Evolutionary conservation across 2,888 invertebrate species (phyloP).

Genomic region (Lasioglossum marginatum): DNA sequence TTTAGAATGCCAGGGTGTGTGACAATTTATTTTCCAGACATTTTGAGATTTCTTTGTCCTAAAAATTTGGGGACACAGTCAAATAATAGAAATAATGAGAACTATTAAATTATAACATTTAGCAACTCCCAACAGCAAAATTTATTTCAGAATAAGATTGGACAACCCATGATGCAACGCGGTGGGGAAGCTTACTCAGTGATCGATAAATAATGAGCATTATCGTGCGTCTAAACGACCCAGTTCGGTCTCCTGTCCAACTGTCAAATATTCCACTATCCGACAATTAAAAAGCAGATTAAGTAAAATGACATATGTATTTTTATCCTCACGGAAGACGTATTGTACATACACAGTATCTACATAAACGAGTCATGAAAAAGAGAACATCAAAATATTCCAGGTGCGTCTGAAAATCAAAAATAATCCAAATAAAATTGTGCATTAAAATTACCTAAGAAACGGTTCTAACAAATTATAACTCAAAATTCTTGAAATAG

Average conservation of each 20-base stretch:
- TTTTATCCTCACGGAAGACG: background rate
- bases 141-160: background rate
- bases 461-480: background rate
- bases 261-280: background rate
- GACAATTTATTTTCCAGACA: background rate
- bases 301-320: background rate
- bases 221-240: background rate
- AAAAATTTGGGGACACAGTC: background rate
- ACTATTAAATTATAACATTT: background rate
- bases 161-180: background rate
- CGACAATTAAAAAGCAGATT: conserved; percentile 5
- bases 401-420: background rate
- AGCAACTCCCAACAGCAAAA: background rate
- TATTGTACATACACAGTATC: background rate
- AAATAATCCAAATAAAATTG: background rate
- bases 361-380: background rate
- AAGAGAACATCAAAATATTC: background rate
- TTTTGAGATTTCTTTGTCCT: background rate
- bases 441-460: background rate
- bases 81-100: background rate
- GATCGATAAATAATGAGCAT: conserved; percentile 6
- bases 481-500: background rate
- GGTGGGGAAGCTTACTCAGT: background rate
- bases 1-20: background rate
- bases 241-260: conserved; percentile 4